These are phyloP conservation scores for Eustalomyia histrio DNA, from an alignment of 2,888 invertebrate genomes.

Conservation along the genomic window DNA sequence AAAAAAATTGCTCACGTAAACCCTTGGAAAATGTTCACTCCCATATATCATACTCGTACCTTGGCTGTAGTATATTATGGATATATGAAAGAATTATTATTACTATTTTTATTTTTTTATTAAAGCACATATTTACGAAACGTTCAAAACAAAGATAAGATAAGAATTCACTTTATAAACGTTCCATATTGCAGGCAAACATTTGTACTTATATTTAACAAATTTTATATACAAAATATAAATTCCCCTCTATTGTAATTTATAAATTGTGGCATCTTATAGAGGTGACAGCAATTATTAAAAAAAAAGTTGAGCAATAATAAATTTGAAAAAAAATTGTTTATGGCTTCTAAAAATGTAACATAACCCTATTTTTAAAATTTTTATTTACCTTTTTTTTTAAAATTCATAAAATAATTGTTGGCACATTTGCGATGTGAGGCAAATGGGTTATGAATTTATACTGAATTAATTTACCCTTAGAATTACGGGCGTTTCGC, in stretches of 20 bases:
- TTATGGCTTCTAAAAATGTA: no score
- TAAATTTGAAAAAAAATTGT: background rate
- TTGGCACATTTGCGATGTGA: no score
- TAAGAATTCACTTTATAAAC: constrained; percentile 61
- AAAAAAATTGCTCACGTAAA: background rate
- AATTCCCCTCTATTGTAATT: constrained; percentile 23
- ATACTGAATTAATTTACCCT: no score
- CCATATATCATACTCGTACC: background rate
- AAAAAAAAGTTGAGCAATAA: background rate
- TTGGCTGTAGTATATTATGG: background rate
- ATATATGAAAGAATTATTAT: constrained; percentile 44
- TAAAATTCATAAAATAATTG: no score
- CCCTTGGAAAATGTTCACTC: background rate
- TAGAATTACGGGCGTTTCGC: no score
- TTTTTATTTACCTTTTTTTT: no score
- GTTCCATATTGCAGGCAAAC: constrained; percentile 31
- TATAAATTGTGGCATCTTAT: constrained; percentile 1
- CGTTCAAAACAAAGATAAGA: constrained; percentile 61
- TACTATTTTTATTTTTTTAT: constrained; percentile 40
- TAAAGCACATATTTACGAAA: constrained; percentile 65
- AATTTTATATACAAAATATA: constrained; percentile 28
- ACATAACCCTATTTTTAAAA: no score
- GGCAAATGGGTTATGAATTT: no score
- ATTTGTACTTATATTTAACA: constrained; percentile 17
- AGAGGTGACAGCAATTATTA: background rate